Percentiles rank a stretch among this genome's conserved stretches.
Conservation (phyloP, 1,140 invertebrate species). For the Leguminivora glycinivorella region DNA sequence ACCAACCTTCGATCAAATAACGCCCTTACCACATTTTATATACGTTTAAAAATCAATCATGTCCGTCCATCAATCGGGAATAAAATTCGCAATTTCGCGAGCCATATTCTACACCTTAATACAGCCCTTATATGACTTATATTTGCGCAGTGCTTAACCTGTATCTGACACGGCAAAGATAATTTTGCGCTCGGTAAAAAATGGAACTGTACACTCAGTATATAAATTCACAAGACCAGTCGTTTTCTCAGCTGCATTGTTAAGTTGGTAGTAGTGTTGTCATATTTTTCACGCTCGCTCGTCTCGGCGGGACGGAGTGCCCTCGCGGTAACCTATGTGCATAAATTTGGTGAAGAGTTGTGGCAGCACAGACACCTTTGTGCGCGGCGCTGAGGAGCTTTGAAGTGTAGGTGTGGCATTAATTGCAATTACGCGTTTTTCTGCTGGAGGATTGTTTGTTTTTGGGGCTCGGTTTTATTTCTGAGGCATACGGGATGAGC, state of each 20-base stretch:
- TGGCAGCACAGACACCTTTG: slow-evolving; percentile 55
- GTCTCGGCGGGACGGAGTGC: slow-evolving; percentile 49
- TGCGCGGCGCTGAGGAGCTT: slow-evolving; percentile 41
- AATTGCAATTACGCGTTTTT: slow-evolving; percentile 31
- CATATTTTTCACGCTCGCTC: slow-evolving; percentile 34
- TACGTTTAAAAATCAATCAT: not conserved
- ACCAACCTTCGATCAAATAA: not conserved
- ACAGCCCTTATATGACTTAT: slow-evolving; percentile 7
- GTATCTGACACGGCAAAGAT: not conserved
- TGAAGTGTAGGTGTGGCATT: slow-evolving; percentile 33
- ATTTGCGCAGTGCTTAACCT: slow-evolving; percentile 13
- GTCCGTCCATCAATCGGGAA: not conserved
- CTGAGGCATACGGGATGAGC: not conserved
- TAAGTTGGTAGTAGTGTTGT: slow-evolving; percentile 27
- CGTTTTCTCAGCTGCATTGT: not conserved
- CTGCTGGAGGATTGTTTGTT: slow-evolving; percentile 31
- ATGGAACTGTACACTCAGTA: not conserved
- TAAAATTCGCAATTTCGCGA: not conserved
- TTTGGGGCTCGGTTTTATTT: not conserved
- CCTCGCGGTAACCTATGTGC: slow-evolving; percentile 65
- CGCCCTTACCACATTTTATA: not conserved
- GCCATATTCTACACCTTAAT: not conserved
- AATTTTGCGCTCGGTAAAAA: not conserved
- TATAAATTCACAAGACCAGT: not conserved
- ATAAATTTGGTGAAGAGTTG: slow-evolving; percentile 59